Evolutionary conservation across 2,888 invertebrate genomes (phyloP).

Genomic region (Hanleya hanleyi): DNA sequence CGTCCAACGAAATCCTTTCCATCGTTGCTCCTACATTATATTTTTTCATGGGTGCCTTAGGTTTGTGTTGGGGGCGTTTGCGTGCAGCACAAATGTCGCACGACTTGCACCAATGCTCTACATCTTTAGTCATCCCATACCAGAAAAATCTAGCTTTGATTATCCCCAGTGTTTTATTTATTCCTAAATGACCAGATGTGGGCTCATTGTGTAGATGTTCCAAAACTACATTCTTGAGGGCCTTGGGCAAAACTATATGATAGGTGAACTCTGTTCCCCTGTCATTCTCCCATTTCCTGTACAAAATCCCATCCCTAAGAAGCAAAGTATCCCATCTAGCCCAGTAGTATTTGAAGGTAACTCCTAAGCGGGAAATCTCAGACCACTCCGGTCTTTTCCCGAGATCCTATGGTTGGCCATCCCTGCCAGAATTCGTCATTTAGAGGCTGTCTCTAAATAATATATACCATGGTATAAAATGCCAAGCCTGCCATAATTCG

Average conservation of each 20-base stretch:
- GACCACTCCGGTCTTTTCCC: no score
- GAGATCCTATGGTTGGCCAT: no score
- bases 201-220: conserved; percentile 7
- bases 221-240: neutral
- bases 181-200: conserved; percentile 26
- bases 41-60: conserved; percentile 18
- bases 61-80: conserved; percentile 10
- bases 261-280: neutral
- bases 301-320: no score
- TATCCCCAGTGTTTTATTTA: neutral
- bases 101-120: conserved; percentile 18
- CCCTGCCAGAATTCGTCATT: no score
- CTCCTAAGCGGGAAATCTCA: no score
- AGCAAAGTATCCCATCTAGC: no score
- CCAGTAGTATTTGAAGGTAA: no score
- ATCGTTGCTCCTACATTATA: conserved; percentile 30
- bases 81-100: conserved; percentile 31
- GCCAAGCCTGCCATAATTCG: no score
- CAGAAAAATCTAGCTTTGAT: conserved; percentile 12
- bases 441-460: no score
- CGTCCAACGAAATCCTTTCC: conserved; percentile 6
- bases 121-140: conserved; percentile 18
- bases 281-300: no score
- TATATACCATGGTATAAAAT: no score
- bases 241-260: conserved; percentile 1